Conservation (phyloP, 92 coral and sea anemone species). For the Umimayanthus chanpuru region DNA sequence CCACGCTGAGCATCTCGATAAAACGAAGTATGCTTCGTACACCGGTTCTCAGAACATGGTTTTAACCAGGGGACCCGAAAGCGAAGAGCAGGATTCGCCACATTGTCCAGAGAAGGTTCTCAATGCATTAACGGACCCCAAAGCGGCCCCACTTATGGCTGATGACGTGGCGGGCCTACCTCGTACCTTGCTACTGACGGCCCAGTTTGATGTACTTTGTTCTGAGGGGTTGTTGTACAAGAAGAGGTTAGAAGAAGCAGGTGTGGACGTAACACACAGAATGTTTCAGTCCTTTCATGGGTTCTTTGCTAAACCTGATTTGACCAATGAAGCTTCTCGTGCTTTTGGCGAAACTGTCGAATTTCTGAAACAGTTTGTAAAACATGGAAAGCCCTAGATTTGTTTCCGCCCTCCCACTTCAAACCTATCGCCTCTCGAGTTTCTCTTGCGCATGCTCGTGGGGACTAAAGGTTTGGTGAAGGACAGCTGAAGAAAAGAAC, state of each 20-base stretch:
- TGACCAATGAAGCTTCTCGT: slow-evolving; percentile 7
- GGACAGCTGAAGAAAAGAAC: no score
- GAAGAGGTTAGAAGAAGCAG: slow-evolving; percentile 44
- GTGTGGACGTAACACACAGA: slow-evolving; percentile 49
- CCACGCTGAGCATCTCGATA: slow-evolving; percentile 7
- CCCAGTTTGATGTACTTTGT: slow-evolving; percentile 52
- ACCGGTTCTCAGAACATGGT: neutral
- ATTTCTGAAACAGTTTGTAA: slow-evolving; percentile 7
- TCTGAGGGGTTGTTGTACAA: slow-evolving; percentile 53
- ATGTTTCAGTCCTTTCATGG: slow-evolving; percentile 46
- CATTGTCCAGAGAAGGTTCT: slow-evolving; percentile 34
- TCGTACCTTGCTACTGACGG: slow-evolving; percentile 45
- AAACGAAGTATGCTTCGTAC: slow-evolving; percentile 35
- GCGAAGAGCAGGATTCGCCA: neutral
- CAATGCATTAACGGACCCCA: slow-evolving; percentile 49
- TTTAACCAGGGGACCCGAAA: neutral
- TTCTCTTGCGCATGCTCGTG: no score
- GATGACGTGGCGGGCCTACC: slow-evolving; percentile 50
- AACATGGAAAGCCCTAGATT: neutral
- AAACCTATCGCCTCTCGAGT: no score
- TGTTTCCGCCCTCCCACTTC: neutral
- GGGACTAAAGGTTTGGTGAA: no score
- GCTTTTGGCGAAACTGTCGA: neutral
- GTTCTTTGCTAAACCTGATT: neutral
- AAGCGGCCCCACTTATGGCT: slow-evolving; percentile 54